Percentiles rank a stretch among this genome's conserved stretches.
Evolutionary conservation across 2,797 vertebrate genomes (phyloP).

Genomic region (Tangara arthus): DNA sequence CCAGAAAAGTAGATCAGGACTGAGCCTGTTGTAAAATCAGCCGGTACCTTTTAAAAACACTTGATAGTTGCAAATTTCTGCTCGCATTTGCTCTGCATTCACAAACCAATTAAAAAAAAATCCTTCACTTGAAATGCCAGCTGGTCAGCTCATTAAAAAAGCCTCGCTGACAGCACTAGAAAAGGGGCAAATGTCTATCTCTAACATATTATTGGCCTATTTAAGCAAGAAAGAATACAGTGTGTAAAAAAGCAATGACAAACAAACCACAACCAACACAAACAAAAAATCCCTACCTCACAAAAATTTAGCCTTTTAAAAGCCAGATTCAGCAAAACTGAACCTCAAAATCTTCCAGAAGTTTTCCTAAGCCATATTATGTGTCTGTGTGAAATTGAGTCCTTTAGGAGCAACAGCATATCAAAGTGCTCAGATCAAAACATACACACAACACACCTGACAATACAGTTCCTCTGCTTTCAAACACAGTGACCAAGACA

Average conservation of each 20-base stretch:
- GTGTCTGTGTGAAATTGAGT: neutral
- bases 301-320: neutral
- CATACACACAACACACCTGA: neutral
- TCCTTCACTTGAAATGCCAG: neutral
- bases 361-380: neutral
- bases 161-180: neutral
- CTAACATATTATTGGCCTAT: neutral
- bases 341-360: neutral
- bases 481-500: neutral
- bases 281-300: neutral
- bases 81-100: neutral
- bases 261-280: neutral
- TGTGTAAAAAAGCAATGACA: neutral
- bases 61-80: neutral
- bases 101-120: neutral
- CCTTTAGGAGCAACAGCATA: neutral
- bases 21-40: neutral
- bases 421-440: neutral
- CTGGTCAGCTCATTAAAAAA: constrained; percentile 37
- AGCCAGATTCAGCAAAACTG: neutral
- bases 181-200: neutral
- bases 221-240: neutral
- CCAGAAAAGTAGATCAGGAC: neutral
- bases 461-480: neutral
- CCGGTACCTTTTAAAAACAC: neutral